These are phyloP conservation scores for Machimus rusticus DNA, from an alignment of 2,888 invertebrate species.

Conservation along the genomic window DNA sequence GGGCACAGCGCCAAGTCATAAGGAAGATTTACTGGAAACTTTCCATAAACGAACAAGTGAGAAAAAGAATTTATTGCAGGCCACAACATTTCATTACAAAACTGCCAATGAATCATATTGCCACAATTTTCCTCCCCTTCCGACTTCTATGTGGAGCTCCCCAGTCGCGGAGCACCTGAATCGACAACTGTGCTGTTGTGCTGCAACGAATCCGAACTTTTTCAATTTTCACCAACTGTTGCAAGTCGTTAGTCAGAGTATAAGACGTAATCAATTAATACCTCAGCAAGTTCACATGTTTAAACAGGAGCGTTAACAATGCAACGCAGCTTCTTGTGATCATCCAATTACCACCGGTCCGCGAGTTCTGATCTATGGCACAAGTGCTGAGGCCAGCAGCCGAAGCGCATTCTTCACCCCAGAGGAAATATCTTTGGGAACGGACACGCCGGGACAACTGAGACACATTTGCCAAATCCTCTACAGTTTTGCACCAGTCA, in stretches of 20 bases:
- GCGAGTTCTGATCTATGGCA: not conserved
- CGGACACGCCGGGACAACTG: not conserved
- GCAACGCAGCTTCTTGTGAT: conserved; percentile 18
- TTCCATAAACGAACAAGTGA: not conserved
- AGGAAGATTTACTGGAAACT: not conserved
- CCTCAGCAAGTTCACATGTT: conserved; percentile 14
- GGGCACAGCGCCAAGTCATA: not conserved
- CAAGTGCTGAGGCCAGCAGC: not conserved
- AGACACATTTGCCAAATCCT: not conserved
- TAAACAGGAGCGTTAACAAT: conserved; percentile 25
- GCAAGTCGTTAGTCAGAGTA: not conserved
- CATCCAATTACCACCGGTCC: conserved; percentile 26
- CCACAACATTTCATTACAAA: conserved; percentile 12
- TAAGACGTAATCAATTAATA: conserved; percentile 31
- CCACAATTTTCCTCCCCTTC: not conserved
- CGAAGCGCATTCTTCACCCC: not conserved
- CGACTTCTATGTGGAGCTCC: not conserved
- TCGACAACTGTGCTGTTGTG: not conserved
- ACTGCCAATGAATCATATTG: conserved; percentile 10
- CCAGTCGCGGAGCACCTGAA: not conserved
- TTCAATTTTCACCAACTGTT: not conserved
- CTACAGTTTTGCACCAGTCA: not conserved
- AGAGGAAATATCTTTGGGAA: not conserved
- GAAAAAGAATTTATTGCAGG: conserved; percentile 15
- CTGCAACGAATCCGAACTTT: not conserved